These are phyloP conservation scores for Mesembrinibis cayennensis DNA, from an alignment of 2,113 vertebrate species.

Conservation along the genomic window DNA sequence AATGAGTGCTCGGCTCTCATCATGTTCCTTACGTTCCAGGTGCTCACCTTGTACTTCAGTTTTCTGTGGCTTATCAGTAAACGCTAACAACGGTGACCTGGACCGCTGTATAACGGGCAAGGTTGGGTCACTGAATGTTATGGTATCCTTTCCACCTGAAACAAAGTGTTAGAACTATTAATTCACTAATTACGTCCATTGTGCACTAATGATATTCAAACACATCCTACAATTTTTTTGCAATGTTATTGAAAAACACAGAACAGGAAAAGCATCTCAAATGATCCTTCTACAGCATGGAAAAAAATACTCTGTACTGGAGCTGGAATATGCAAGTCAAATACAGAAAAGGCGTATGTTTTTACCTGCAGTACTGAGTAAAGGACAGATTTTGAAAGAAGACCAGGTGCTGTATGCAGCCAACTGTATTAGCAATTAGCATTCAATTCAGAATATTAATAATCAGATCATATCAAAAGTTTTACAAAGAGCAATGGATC, in stretches of 20 bases:
- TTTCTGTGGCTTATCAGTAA: constrained; percentile 59
- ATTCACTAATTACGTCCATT: not conserved
- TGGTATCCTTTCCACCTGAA: constrained; percentile 84
- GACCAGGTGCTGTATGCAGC: not conserved
- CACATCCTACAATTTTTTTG: not conserved
- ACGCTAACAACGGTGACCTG: constrained; percentile 59
- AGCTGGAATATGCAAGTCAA: not conserved
- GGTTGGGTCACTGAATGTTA: constrained; percentile 71
- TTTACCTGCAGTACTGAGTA: not conserved
- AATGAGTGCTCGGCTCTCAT: not conserved
- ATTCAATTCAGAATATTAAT: constrained; percentile 12
- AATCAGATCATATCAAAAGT: not conserved
- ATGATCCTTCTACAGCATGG: not conserved
- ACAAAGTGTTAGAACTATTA: not conserved
- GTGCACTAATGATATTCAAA: not conserved
- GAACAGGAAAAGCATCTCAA: constrained; percentile 41
- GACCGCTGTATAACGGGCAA: constrained; percentile 75
- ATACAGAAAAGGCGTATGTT: not conserved
- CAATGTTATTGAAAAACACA: not conserved
- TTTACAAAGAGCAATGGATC: not conserved
- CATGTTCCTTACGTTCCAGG: not conserved
- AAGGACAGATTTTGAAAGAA: not conserved
- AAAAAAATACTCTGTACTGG: not conserved
- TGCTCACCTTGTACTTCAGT: constrained; percentile 66
- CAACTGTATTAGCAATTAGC: not conserved